A percentile compares a stretch with the other conserved stretches of the same genome.
phyloP scores from a whole-genome alignment of 2,113 vertebrate species.

The Antigone vipio region DNA sequence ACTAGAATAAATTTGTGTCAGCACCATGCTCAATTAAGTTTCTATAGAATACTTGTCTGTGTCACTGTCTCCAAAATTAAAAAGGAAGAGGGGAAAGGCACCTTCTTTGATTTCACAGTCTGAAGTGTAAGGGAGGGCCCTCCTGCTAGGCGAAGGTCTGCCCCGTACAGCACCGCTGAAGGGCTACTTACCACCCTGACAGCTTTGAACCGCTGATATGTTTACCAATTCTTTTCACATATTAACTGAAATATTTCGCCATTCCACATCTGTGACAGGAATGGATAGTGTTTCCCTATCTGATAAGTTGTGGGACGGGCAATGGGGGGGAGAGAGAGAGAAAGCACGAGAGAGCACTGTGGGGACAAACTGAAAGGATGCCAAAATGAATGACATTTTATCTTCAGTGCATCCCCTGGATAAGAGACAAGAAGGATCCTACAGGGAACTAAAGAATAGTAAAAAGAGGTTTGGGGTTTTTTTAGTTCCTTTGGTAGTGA shows the following conservation, averaged over 20 bases:
- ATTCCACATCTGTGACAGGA: background rate
- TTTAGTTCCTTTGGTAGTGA: background rate
- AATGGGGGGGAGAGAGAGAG: background rate
- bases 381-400: background rate
- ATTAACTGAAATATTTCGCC: background rate
- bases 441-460: background rate
- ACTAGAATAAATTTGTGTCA: background rate
- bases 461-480: background rate
- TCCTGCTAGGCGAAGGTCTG: background rate
- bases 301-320: background rate
- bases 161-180: accelerated
- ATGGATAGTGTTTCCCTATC: background rate
- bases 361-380: background rate
- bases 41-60: background rate
- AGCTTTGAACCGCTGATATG: background rate
- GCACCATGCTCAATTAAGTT: background rate
- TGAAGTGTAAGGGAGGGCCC: background rate
- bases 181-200: background rate
- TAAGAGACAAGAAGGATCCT: background rate
- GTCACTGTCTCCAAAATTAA: background rate
- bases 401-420: background rate
- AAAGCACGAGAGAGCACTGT: accelerated
- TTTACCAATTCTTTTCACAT: background rate
- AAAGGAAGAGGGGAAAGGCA: background rate
- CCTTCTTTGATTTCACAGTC: background rate